A percentile compares a stretch with the other conserved stretches of the same genome.
These are phyloP conservation scores for Ceratosolen fusciceps DNA, from an alignment of 1,140 invertebrate genomes.

Conservation along the genomic window DNA sequence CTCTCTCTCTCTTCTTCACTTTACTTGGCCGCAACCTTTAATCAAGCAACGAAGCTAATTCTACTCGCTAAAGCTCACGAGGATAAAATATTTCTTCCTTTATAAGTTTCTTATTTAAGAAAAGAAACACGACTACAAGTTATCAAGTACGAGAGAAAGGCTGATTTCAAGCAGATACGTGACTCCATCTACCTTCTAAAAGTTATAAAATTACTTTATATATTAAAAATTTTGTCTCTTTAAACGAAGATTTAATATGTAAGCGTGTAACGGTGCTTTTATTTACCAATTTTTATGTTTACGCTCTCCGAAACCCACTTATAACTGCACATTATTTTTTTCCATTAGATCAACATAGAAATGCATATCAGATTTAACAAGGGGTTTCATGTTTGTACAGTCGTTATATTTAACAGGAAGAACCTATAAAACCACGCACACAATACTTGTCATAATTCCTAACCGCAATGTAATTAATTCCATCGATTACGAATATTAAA, in stretches of 20 bases:
- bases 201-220: too few species aligned
- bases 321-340: not conserved
- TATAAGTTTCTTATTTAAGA: too few species aligned
- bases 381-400: not conserved
- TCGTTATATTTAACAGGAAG: not conserved
- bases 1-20: too few species aligned
- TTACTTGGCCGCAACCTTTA: too few species aligned
- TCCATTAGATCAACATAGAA: not conserved
- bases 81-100: not conserved
- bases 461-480: not conserved
- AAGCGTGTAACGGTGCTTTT: not conserved
- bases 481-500: not conserved
- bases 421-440: not conserved
- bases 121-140: too few species aligned
- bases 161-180: too few species aligned
- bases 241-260: not conserved
- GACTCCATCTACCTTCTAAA: too few species aligned
- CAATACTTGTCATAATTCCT: not conserved
- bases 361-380: not conserved
- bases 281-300: not conserved
- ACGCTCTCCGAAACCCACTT: not conserved
- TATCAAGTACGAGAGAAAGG: too few species aligned
- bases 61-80: not conserved
- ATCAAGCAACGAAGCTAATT: too few species aligned
- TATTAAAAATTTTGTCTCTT: not conserved